Evolutionary conservation across 2,888 invertebrate species (phyloP).

Genomic region (Pyrrhosoma nymphula): DNA sequence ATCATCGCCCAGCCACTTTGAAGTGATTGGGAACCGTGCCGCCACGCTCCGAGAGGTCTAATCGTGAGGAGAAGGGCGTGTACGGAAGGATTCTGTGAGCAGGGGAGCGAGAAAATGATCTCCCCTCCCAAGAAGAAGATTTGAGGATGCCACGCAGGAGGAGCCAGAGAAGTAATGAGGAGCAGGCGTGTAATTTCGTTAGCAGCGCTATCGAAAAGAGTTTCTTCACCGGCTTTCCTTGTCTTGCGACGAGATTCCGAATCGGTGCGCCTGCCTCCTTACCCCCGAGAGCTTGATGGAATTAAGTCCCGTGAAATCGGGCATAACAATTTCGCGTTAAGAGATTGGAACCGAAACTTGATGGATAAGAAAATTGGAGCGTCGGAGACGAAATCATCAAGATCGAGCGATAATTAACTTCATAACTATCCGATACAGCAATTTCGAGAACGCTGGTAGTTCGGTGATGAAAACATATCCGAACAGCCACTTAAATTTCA

Average conservation of each 20-base stretch:
- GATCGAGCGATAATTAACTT: not conserved
- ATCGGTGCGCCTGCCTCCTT: not conserved
- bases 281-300: not conserved
- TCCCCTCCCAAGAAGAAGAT: not conserved
- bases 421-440: not conserved
- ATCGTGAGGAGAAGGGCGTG: not conserved
- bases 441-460: not conserved
- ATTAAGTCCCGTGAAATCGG: not conserved
- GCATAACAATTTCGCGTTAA: not conserved
- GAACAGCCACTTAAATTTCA: not conserved
- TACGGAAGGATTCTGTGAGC: not conserved
- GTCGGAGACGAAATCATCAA: not conserved
- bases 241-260: not conserved
- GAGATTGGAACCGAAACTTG: not conserved
- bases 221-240: not conserved
- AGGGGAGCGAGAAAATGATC: constrained; percentile 21
- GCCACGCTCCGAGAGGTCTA: not conserved
- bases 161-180: not conserved
- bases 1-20: not conserved
- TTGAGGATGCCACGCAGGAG: not conserved
- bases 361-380: not conserved
- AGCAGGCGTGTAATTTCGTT: not conserved
- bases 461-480: not conserved
- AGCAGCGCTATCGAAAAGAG: not conserved
- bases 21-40: not conserved